A percentile compares a stretch with the other conserved stretches of the same genome.
Evolutionary conservation across 2,113 vertebrate genomes (phyloP).

Genomic region (Sebastes fasciatus): DNA sequence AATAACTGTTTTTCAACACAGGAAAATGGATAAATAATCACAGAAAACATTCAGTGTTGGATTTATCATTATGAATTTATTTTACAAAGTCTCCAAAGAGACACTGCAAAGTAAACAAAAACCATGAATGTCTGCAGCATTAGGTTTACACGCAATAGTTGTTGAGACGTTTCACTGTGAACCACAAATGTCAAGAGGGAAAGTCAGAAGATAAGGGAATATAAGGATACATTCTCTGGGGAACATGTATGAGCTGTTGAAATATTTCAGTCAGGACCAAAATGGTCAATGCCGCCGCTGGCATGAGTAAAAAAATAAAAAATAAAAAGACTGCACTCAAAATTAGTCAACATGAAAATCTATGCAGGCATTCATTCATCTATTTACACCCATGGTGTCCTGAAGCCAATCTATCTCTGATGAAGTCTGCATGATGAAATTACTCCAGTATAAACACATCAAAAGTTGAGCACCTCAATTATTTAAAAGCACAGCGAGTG

Average conservation of each 20-base stretch:
- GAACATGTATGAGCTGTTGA: not conserved
- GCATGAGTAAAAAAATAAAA: not conserved
- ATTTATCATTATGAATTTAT: no score
- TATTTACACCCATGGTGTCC: not conserved
- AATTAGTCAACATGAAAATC: not conserved
- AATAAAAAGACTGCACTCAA: not conserved
- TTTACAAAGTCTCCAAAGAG: no score
- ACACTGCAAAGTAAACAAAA: no score
- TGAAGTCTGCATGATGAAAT: conserved; percentile 73
- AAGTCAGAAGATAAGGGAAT: no score
- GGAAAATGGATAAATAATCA: no score
- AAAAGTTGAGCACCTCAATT: conserved; percentile 79
- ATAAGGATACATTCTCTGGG: no score
- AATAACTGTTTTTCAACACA: no score
- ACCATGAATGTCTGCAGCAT: not conserved
- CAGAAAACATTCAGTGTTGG: no score
- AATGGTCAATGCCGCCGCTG: no score
- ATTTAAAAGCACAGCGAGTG: conserved; percentile 79
- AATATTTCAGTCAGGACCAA: no score
- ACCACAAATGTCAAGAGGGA: not conserved
- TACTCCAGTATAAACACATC: conserved; percentile 76
- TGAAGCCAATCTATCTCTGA: conserved; percentile 44
- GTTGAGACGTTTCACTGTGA: no score
- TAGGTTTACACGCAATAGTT: no score
- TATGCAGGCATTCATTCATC: not conserved